These are phyloP conservation scores for Drosophila repletoides DNA, from an alignment of 1,140 invertebrate genomes.

Conservation along the genomic window DNA sequence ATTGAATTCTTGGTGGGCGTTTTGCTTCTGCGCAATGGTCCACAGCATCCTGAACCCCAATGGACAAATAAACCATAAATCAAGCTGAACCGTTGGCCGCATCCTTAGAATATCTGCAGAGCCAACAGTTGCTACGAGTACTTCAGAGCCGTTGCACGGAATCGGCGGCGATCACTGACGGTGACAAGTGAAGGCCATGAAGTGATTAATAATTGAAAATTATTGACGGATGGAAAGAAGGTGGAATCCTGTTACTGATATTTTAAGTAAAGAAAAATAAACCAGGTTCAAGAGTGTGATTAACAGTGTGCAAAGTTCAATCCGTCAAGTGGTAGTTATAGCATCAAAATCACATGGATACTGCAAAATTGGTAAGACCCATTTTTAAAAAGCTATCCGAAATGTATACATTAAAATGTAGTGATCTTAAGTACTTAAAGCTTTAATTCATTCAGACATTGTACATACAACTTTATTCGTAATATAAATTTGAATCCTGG, in stretches of 20 bases:
- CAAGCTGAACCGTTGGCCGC: conserved; percentile 3
- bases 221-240: conserved; percentile 64
- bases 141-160: conserved; percentile 60
- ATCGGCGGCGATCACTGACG: conserved; percentile 48
- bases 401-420: neutral
- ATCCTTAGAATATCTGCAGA: conserved; percentile 8
- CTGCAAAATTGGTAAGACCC: conserved; percentile 70
- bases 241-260: conserved; percentile 64
- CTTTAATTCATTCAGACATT: conserved; percentile 55
- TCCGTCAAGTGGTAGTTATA: conserved; percentile 29
- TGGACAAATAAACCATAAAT: conserved; percentile 44
- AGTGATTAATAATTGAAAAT: conserved; percentile 64
- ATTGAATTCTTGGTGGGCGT: conserved; percentile 44
- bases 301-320: conserved; percentile 7
- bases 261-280: conserved; percentile 19
- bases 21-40: conserved; percentile 44
- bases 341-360: conserved; percentile 51
- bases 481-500: conserved; percentile 25
- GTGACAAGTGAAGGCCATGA: conserved; percentile 50
- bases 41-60: conserved; percentile 44
- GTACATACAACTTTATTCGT: conserved; percentile 3
- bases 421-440: conserved; percentile 48
- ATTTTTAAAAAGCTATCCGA: too few relatives aligned
- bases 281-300: conserved; percentile 46
- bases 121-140: conserved; percentile 59